These are phyloP conservation scores for Natator depressus DNA, from an alignment of 2,113 vertebrate species.

Conservation along the genomic window DNA sequence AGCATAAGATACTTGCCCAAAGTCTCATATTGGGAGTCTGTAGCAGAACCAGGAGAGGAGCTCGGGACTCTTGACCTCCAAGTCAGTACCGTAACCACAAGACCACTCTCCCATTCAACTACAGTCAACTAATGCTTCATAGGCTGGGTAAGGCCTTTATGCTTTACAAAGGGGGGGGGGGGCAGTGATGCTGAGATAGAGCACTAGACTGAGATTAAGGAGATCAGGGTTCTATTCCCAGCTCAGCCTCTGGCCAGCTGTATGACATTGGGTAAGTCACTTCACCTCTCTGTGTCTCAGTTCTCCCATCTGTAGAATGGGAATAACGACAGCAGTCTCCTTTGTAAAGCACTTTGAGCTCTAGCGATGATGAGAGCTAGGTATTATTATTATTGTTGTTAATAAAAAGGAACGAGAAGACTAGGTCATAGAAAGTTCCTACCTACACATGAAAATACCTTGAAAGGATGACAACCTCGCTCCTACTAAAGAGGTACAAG, in stretches of 20 bases:
- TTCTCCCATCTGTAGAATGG: background rate
- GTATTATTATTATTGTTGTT: background rate
- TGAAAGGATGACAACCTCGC: background rate
- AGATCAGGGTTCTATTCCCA: background rate
- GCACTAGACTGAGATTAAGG: background rate
- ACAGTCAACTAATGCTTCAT: no score
- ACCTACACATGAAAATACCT: background rate
- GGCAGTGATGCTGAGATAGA: background rate
- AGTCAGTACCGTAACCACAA: background rate
- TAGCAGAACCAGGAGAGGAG: no score
- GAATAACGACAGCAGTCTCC: background rate
- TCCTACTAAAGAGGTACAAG: background rate
- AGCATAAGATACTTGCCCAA: background rate
- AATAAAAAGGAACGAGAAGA: background rate
- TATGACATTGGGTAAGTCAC: background rate
- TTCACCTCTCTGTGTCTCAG: background rate
- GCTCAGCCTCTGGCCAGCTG: background rate
- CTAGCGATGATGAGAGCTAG: background rate
- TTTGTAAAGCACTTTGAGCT: background rate
- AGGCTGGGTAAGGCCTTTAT: background rate
- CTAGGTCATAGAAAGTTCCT: background rate
- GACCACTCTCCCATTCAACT: background rate
- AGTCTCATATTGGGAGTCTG: no score
- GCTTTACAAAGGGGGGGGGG: background rate
- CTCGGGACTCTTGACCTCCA: background rate